Percentiles rank a stretch among this genome's conserved stretches.
Conservation (phyloP, 2,888 invertebrate species). For the Clanis bilineata region DNA sequence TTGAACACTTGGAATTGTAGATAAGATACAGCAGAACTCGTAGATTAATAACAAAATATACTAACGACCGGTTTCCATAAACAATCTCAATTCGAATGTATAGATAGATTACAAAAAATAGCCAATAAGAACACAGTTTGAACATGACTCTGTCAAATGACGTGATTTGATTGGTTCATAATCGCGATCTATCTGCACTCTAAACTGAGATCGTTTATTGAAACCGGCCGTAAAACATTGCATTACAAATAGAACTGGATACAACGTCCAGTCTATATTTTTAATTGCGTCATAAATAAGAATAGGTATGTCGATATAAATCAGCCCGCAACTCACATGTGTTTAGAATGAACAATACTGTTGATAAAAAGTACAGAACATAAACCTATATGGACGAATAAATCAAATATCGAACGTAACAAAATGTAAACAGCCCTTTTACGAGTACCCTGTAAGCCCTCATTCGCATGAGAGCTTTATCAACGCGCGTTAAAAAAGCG, state of each 20-base stretch:
- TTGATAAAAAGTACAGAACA: conserved; percentile 3
- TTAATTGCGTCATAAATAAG: conserved; percentile 12
- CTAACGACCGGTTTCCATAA: too few relatives aligned
- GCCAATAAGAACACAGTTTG: too few relatives aligned
- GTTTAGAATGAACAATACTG: conserved; percentile 1
- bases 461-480: too few relatives aligned
- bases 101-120: too few relatives aligned
- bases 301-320: not conserved
- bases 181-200: too few relatives aligned
- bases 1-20: conserved; percentile 13
- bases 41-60: conserved; percentile 7
- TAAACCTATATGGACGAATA: conserved; percentile 9
- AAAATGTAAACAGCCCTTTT: conserved; percentile 14
- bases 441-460: too few relatives aligned
- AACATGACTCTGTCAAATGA: too few relatives aligned
- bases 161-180: too few relatives aligned
- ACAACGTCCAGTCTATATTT: not conserved
- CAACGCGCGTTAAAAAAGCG: too few relatives aligned
- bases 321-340: not conserved
- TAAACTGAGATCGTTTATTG: too few relatives aligned
- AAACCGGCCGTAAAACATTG: too few relatives aligned
- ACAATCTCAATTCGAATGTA: too few relatives aligned
- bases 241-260: not conserved
- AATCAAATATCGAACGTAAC: conserved; percentile 6
- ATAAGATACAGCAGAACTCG: not conserved